phyloP scores from a whole-genome alignment of 2,797 vertebrate species.

The Cyclopterus lumpus region DNA sequence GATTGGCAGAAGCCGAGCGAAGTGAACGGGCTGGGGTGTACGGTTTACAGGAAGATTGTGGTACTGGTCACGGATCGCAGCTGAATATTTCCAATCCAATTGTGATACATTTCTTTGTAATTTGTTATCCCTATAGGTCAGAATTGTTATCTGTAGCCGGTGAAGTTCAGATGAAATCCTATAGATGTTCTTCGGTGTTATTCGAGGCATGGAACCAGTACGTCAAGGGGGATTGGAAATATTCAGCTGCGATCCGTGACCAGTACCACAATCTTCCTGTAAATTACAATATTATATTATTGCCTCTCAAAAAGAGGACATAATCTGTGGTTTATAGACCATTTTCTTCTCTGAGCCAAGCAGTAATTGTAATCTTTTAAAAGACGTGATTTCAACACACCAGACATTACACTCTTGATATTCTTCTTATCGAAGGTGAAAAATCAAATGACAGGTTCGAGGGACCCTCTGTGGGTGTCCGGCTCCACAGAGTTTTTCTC shows the following conservation, averaged over 20 bases:
- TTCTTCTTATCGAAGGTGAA: background rate
- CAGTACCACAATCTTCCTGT: constrained; percentile 46
- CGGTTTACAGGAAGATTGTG: too few relatives aligned
- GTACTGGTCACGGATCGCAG: too few relatives aligned
- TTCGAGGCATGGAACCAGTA: background rate
- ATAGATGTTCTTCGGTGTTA: constrained; percentile 40
- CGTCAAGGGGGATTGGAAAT: constrained; percentile 39
- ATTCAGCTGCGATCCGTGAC: constrained; percentile 45
- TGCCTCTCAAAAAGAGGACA: constrained; percentile 22
- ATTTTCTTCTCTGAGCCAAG: background rate
- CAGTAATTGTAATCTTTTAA: background rate
- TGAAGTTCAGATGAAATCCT: constrained; percentile 2
- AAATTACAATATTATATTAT: constrained; percentile 61
- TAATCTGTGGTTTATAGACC: constrained; percentile 28
- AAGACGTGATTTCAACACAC: background rate
- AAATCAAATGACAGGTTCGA: background rate
- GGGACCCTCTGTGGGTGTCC: background rate
- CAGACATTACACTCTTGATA: background rate
- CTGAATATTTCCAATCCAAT: too few relatives aligned
- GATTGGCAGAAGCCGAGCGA: too few relatives aligned
- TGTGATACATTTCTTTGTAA: background rate
- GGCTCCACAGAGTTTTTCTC: background rate
- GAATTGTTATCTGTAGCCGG: background rate
- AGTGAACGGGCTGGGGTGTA: too few relatives aligned
- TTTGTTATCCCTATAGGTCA: background rate